These are phyloP conservation scores for Scaptomyza hsui DNA, from an alignment of 1,140 invertebrate genomes.

Conservation along the genomic window DNA sequence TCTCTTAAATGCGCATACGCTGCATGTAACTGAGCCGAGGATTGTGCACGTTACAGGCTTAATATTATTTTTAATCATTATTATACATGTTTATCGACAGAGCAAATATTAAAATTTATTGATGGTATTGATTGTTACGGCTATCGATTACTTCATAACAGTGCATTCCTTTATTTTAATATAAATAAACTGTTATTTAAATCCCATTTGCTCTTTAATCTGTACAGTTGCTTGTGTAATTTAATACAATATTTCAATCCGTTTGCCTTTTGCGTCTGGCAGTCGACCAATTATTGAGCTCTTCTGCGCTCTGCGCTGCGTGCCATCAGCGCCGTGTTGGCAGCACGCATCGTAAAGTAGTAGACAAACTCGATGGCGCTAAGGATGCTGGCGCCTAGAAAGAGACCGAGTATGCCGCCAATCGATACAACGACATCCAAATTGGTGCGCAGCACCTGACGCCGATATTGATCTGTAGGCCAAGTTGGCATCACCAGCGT, in stretches of 20 bases:
- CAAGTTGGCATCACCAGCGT: conserved; percentile 56
- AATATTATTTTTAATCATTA: too few species aligned
- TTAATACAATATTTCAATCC: too few species aligned
- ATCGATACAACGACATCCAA: conserved; percentile 84
- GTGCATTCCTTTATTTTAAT: too few species aligned
- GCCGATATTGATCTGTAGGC: conserved; percentile 83
- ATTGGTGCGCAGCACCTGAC: conserved; percentile 85
- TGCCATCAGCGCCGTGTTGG: conserved; percentile 31
- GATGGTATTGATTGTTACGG: too few species aligned
- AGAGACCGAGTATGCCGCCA: conserved; percentile 85
- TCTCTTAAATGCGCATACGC: conserved; percentile 47
- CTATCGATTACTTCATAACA: too few species aligned
- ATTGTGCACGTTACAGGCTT: background rate
- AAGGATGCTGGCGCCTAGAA: conserved; percentile 85
- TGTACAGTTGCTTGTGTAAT: too few species aligned
- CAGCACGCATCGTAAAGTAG: conserved; percentile 80
- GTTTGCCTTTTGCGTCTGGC: background rate
- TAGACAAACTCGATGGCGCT: conserved; percentile 85
- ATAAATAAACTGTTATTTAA: too few species aligned
- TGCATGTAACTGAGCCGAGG: conserved; percentile 11
- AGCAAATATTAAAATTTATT: too few species aligned
- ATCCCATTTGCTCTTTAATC: too few species aligned
- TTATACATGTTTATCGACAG: too few species aligned
- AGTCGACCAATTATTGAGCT: background rate
- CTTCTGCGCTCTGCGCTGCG: background rate